phyloP scores from a whole-genome alignment of 2,888 invertebrate species.

The Caradrina clavipalpis region DNA sequence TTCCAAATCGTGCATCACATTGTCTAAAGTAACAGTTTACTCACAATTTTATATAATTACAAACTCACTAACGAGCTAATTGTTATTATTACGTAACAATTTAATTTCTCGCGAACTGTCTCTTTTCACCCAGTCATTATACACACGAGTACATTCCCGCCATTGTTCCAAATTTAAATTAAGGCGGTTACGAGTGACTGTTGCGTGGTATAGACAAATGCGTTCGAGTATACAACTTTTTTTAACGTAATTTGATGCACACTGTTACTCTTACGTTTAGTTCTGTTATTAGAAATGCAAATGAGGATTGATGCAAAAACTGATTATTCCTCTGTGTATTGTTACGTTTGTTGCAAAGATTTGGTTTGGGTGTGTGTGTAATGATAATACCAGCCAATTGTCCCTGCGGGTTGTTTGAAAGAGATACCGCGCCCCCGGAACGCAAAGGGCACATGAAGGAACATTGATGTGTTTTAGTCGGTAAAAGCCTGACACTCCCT shows the following conservation, averaged over 20 bases:
- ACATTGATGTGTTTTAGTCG: no score
- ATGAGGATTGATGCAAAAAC: conserved; percentile 22
- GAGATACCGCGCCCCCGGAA: no score
- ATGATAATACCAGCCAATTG: no score
- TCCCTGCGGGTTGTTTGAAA: no score
- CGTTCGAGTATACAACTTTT: conserved; percentile 40
- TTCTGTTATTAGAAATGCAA: conserved; percentile 25
- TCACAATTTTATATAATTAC: conserved; percentile 62
- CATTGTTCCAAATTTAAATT: conserved; percentile 71
- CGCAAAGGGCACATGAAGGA: no score
- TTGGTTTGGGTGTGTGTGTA: no score
- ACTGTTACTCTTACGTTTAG: conserved; percentile 17
- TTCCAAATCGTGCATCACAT: conserved; percentile 38
- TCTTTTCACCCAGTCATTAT: conserved; percentile 72
- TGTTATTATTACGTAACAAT: conserved; percentile 72
- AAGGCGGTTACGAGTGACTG: conserved; percentile 45
- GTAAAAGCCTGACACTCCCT: no score
- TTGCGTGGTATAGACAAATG: conserved; percentile 61
- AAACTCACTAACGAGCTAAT: conserved; percentile 66
- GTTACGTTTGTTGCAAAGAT: conserved; percentile 12
- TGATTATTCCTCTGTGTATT: conserved; percentile 23
- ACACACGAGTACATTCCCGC: conserved; percentile 65
- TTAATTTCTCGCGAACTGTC: conserved; percentile 75
- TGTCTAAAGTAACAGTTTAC: conserved; percentile 56
- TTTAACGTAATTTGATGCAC: conserved; percentile 18